Conservation (phyloP, 2,797 vertebrate species). For the Melanotaenia trifasciata region DNA sequence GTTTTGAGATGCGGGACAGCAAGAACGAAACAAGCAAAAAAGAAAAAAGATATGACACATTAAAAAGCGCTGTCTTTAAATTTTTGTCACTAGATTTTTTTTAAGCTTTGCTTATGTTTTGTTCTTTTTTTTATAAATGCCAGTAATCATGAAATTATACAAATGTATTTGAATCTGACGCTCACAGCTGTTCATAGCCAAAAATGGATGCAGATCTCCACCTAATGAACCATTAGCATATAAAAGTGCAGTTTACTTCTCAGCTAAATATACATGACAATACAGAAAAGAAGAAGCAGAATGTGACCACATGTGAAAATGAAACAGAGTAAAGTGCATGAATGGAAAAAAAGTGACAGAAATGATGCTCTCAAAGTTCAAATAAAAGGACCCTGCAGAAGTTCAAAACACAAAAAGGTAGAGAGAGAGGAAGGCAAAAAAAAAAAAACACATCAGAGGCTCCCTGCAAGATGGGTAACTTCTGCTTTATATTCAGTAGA, state of each 20-base stretch:
- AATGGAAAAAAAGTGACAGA: background rate
- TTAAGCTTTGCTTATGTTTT: too few relatives aligned
- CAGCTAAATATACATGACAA: background rate
- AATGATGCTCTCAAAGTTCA: background rate
- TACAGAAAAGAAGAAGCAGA: background rate
- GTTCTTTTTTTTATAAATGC: background rate
- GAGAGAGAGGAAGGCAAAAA: background rate
- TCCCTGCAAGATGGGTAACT: background rate
- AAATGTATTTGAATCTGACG: background rate
- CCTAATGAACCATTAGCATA: background rate
- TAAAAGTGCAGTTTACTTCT: background rate
- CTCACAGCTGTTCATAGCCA: background rate
- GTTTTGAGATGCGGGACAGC: constrained; percentile 23
- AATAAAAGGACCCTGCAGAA: background rate
- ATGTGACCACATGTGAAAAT: background rate
- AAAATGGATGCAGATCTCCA: background rate
- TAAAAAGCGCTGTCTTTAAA: too few relatives aligned
- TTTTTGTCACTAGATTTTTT: too few relatives aligned
- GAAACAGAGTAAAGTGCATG: background rate
- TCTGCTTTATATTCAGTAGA: background rate
- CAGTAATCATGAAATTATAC: background rate
- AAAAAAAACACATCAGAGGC: background rate
- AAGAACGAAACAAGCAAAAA: constrained; percentile 14
- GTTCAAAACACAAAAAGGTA: background rate
- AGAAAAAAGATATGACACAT: background rate